Evolutionary conservation across 2,888 invertebrate species (phyloP), one percentile per base, ranked within the genome.

Genomic region (Monochamus alternatus): DNA sequence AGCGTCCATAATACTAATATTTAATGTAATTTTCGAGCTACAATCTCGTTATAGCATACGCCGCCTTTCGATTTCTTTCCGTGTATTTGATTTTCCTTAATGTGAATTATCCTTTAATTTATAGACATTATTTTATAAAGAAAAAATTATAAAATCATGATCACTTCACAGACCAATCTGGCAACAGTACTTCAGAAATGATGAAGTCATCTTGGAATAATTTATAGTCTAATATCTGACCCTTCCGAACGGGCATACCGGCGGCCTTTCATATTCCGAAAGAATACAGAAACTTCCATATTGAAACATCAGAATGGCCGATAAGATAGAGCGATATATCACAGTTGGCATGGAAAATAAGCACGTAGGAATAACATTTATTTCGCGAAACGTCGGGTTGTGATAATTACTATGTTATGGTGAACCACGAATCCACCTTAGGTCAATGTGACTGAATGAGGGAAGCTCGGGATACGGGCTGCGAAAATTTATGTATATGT

Each of bases 351-450:
- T 79, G 73, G 76, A 79, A 79, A 79, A 79, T 78, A 76, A 78
- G 77, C 79, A 79, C 79, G 77, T 79, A 76, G 71, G 74, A 58
- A 65, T 60, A 75, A 73, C 77, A 78, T 79, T 78, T 66, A 78
- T 79, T 78, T 76, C 58, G 73, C 52, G 69, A 74, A 74, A 79
- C 74, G 79, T 79, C 79, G 75, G 77, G 32, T 74, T 71, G 76
- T 66, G 75, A 77, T 78, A 79, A 79, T 79, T 79, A 79, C 77
- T 75, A 73, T 67, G 73, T 79, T 76, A 73, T 75, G 74, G 66
- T 55, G 62, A 59, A 51, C 75, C 64, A 68, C 62, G 66, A 74
- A 67, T 73, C 71, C 65, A 68, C 76, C 69, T 65, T 64, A 52
- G 76, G 77, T 79, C 75, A 75, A 74, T 75, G 69, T 62, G 69